Conservation (phyloP, 2,113 vertebrate genomes). For the Pseudonaja textilis region DNA sequence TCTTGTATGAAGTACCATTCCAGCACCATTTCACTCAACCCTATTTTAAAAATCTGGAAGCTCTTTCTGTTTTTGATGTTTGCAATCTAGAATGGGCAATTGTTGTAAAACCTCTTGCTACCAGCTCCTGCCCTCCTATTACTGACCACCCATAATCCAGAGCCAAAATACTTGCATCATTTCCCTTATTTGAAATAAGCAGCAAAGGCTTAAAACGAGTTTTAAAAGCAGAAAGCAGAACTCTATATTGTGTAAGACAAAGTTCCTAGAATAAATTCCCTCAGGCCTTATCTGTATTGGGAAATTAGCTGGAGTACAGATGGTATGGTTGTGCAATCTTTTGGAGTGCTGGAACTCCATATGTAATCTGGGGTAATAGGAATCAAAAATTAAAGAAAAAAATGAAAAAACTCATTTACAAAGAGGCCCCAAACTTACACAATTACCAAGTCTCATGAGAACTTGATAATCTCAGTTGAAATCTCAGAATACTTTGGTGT, state of each 20-base stretch:
- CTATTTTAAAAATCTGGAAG: neutral
- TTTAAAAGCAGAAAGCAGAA: neutral
- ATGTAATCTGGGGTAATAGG: neutral
- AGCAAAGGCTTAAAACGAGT: neutral
- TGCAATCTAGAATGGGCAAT: neutral
- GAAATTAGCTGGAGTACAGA: neutral
- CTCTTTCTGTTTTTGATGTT: neutral
- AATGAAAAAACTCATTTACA: neutral
- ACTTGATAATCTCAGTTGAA: neutral
- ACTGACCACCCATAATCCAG: neutral
- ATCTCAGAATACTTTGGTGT: neutral
- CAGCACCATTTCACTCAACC: neutral
- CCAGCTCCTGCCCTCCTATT: neutral
- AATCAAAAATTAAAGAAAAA: neutral
- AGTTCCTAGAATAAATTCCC: neutral
- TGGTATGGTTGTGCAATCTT: neutral
- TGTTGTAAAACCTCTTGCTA: neutral
- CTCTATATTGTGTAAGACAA: neutral
- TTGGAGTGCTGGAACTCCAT: neutral
- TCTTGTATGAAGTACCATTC: neutral
- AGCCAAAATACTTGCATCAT: conserved; percentile 3
- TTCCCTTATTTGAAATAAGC: neutral
- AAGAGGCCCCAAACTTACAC: neutral
- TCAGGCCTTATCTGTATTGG: neutral
- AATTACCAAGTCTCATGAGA: neutral